Percentiles rank a stretch among this genome's conserved stretches.
Conservation (phyloP, 2,113 vertebrate genomes). For the Cygnus buccinator region DNA sequence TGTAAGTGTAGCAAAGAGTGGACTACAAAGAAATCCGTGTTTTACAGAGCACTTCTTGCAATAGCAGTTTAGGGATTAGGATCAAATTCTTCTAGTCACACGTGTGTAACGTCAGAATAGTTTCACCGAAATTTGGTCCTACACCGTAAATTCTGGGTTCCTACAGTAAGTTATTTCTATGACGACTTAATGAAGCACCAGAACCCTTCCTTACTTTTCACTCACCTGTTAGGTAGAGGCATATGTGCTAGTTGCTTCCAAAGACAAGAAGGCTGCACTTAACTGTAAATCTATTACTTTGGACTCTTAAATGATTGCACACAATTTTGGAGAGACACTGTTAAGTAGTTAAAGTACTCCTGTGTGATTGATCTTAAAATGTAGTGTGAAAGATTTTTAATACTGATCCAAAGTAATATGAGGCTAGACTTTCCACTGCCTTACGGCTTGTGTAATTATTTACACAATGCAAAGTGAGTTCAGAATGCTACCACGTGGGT, state of each 20-base stretch:
- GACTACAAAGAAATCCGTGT: conserved; percentile 41
- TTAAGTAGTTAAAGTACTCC: conserved; percentile 4
- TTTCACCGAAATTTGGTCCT: conserved; percentile 12
- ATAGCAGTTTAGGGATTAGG: conserved; percentile 58
- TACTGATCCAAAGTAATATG: conserved; percentile 25
- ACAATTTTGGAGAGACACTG: background rate
- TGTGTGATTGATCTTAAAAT: conserved; percentile 1
- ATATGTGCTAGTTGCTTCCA: conserved; percentile 29
- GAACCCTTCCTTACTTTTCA: conserved; percentile 11
- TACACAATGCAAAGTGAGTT: background rate
- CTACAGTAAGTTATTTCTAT: background rate
- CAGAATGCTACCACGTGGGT: background rate
- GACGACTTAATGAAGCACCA: conserved; percentile 15
- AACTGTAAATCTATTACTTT: background rate
- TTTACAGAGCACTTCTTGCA: conserved; percentile 61
- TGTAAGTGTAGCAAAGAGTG: conserved; percentile 30
- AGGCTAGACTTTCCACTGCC: background rate
- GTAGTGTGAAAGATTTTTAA: background rate
- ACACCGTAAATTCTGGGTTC: conserved; percentile 9
- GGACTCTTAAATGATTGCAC: background rate
- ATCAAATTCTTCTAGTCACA: conserved; percentile 57
- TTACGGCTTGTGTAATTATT: conserved; percentile 12
- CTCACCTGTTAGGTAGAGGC: background rate
- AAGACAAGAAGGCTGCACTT: conserved; percentile 17
- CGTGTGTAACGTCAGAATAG: conserved; percentile 34